phyloP scores from a whole-genome alignment of 2,797 vertebrate species.

The Pelochelys cantorii region DNA sequence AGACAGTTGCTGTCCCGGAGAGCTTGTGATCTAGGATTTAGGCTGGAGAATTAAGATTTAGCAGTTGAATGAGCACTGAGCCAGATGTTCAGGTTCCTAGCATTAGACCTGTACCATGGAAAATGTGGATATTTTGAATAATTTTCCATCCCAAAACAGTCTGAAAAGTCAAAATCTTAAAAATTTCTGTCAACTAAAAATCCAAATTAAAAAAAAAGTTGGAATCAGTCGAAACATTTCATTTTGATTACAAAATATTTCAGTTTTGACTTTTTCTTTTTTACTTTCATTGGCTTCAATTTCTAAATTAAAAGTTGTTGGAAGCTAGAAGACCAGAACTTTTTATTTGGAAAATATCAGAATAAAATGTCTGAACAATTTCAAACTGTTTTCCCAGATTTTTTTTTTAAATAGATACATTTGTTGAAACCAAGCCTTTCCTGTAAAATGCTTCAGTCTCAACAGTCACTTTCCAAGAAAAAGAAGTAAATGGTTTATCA shows the following conservation, averaged over 20 bases:
- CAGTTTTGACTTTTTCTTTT: neutral
- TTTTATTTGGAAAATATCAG: neutral
- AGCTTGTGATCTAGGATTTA: neutral
- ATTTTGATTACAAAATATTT: neutral
- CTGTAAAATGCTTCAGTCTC: neutral
- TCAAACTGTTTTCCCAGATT: neutral
- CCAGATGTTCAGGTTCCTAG: neutral
- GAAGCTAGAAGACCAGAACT: neutral
- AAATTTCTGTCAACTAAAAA: neutral
- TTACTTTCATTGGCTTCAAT: neutral
- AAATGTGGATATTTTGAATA: neutral
- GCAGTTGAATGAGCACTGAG: neutral
- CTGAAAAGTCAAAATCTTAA: neutral
- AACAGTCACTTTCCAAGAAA: neutral
- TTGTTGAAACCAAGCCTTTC: neutral
- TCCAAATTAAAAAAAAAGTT: neutral
- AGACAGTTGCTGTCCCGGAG: neutral
- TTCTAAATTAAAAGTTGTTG: neutral
- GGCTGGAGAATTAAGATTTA: neutral
- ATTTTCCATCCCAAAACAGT: neutral
- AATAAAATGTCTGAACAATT: neutral
- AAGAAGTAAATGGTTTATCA: neutral
- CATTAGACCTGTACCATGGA: neutral
- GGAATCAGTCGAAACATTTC: neutral
- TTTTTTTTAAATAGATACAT: neutral